Percentiles rank a stretch among this genome's conserved stretches.
Evolutionary conservation across 2,797 vertebrate species (phyloP).

Genomic region (Australoheros facetus): DNA sequence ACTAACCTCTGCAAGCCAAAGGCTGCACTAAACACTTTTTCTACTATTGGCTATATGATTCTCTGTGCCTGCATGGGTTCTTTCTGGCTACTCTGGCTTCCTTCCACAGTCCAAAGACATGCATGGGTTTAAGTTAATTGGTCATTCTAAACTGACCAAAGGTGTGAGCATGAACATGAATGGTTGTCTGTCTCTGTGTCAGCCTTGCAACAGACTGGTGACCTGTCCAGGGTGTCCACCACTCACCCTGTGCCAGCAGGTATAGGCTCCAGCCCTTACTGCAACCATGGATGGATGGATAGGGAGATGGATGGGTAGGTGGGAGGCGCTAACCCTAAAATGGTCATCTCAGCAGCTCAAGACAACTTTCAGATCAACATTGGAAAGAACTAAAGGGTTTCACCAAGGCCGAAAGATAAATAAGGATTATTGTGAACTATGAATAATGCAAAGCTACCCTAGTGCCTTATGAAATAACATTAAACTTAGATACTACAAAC

Average conservation of each 20-base stretch:
- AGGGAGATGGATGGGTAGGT: no score
- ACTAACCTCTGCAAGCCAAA: background rate
- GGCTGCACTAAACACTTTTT: background rate
- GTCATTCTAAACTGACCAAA: background rate
- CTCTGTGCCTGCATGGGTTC: background rate
- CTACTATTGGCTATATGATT: rapidly evolving
- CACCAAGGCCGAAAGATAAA: background rate
- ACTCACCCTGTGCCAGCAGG: no score
- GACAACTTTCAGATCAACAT: no score
- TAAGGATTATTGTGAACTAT: background rate
- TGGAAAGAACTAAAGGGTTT: no score
- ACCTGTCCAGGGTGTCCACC: background rate
- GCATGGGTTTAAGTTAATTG: background rate
- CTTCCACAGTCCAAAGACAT: background rate
- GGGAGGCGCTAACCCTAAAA: background rate
- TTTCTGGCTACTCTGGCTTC: no score
- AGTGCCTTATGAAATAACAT: background rate
- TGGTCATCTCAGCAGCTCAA: background rate
- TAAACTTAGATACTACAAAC: background rate
- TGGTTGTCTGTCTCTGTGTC: background rate
- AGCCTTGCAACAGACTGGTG: background rate
- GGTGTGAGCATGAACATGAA: background rate
- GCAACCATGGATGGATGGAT: no score
- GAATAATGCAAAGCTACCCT: background rate
- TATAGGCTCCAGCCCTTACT: no score